These are phyloP conservation scores for Lycorma delicatula DNA, from an alignment of 1,140 invertebrate genomes.

Conservation along the genomic window DNA sequence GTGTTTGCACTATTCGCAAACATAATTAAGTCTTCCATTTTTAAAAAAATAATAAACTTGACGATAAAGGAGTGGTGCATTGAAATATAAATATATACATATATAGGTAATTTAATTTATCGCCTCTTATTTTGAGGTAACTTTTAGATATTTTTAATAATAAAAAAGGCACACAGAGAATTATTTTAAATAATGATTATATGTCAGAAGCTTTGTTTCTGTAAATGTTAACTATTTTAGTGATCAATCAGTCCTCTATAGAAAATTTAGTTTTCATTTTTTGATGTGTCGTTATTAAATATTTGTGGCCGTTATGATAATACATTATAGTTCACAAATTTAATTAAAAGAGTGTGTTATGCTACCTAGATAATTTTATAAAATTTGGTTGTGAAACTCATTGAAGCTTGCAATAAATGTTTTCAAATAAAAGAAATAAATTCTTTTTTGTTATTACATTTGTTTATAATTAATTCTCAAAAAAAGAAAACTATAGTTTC, in stretches of 20 bases:
- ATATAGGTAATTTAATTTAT: too few species aligned
- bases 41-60: too few species aligned
- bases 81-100: too few species aligned
- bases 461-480: too few species aligned
- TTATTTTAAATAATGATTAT: background rate
- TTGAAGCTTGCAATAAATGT: background rate
- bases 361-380: conserved; percentile 1
- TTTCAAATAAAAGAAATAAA: background rate
- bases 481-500: too few species aligned
- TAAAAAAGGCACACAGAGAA: too few species aligned
- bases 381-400: conserved; percentile 3
- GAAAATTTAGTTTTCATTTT: background rate
- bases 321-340: too few species aligned
- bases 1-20: background rate
- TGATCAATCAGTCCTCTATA: conserved; percentile 1
- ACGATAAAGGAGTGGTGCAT: background rate
- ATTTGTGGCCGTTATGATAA: background rate
- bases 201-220: background rate
- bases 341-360: too few species aligned
- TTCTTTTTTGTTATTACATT: too few species aligned
- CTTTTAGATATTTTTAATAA: too few species aligned
- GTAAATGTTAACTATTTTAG: background rate
- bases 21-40: conserved; percentile 3
- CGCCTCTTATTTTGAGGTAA: too few species aligned
- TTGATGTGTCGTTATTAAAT: conserved; percentile 1